These are phyloP conservation scores for Eulemur macaco DNA, from an alignment of 2,113 vertebrate genomes.

Conservation along the genomic window DNA sequence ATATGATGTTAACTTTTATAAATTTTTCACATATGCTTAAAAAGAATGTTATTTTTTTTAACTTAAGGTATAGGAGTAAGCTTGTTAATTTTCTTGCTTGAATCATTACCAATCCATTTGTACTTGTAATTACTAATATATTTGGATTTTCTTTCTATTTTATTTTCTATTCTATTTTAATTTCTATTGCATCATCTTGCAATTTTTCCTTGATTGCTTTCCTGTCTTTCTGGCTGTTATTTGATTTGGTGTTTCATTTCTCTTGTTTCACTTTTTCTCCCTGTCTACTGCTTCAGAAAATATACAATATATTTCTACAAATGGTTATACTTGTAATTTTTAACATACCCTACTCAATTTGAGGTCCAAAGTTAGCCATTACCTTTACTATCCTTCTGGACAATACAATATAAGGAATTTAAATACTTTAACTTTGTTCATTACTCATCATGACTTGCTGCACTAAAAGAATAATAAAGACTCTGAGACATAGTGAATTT, in stretches of 20 bases:
- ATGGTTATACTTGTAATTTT: neutral
- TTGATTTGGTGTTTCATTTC: neutral
- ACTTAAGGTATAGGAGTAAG: neutral
- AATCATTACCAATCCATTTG: neutral
- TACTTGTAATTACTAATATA: neutral
- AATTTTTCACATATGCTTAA: neutral
- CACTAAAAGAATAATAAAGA: neutral
- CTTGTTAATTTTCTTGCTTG: neutral
- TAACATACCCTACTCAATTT: neutral
- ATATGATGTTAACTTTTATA: constrained; percentile 16
- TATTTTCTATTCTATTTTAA: neutral
- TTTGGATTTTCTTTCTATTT: neutral
- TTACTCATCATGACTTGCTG: neutral
- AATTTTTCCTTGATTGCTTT: neutral
- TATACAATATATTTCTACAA: neutral
- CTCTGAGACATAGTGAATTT: neutral
- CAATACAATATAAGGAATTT: neutral
- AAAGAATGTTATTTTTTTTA: neutral
- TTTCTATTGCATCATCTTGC: neutral
- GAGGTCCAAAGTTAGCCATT: neutral
- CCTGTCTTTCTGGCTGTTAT: neutral
- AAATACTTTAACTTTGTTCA: neutral
- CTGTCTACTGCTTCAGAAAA: neutral
- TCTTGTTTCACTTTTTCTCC: neutral
- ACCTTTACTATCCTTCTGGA: neutral